Evolutionary conservation across 2,888 invertebrate genomes (phyloP), one percentile per base, ranked within the genome.

Genomic region (Drosophila pseudotakahashii): DNA sequence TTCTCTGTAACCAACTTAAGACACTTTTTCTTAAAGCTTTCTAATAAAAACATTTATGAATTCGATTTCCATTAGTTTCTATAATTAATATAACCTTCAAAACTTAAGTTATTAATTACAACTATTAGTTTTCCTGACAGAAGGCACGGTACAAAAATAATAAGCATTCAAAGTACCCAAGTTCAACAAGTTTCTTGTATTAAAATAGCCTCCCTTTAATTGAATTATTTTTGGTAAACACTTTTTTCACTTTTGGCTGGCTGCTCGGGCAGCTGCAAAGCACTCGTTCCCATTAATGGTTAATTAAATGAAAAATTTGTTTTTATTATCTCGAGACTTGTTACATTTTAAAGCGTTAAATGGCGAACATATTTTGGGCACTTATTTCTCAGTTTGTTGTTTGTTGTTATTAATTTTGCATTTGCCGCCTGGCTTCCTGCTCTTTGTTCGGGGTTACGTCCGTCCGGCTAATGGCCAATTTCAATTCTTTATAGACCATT

Each of bases 401-500:
- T 32, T 11, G 11, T 11, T 47, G 45, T 30, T 51, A 70, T 70
- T 69, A 39, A 54, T 68, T 45, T 68, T 68, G 69, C 32, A 64
- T 64, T 64, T 53, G 45, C 55, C 19, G 34, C 23, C 45, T 37
- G 36, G 44, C 52, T 64, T 64, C 64, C 64, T 69, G 64, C 69
- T 66, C 64, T 66, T 76, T 75, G 63, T 69, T 59, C 30, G 59
- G 45, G 39, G 34, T 50, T 53, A 42, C 45, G 62, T 55, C 57
- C 59, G 57, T 63, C 62, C 61, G 68, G 69, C 74, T 74, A 85
- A 81, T 76, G 81, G 88, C 78, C 68, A 81, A 73, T 74, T 81
- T 57, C 45, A 48, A 53, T 69, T 72, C 69, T 69, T 78, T 75
- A 83, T 79, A 60, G 78, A 75, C 70, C 81, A 83, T 75, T 75